Conservation (phyloP, 2,113 vertebrate genomes). For the Semnornis frantzii region DNA sequence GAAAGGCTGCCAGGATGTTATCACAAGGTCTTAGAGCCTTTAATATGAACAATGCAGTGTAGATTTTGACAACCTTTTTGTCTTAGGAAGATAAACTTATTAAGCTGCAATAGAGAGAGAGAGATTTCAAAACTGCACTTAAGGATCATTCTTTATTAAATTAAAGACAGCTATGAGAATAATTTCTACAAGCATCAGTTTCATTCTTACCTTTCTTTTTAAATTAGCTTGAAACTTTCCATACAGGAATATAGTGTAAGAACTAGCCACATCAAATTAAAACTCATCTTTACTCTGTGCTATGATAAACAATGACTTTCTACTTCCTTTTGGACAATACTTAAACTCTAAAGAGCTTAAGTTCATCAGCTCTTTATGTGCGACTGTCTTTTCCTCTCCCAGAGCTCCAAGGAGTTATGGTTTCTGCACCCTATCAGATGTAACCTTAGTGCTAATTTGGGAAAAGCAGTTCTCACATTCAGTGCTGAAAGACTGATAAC, state of each 20-base stretch:
- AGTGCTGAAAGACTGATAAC: conserved; percentile 73
- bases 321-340: background rate
- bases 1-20: conserved; percentile 35
- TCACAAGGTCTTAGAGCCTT: background rate
- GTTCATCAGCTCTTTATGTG: background rate
- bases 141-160: background rate
- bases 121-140: background rate
- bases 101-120: background rate
- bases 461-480: conserved; percentile 72
- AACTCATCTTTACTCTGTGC: background rate
- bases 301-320: conserved; percentile 5
- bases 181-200: background rate
- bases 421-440: conserved; percentile 67
- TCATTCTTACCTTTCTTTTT: background rate
- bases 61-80: conserved; percentile 24
- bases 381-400: background rate
- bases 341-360: background rate
- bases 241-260: background rate
- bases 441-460: conserved; percentile 70
- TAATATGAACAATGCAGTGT: background rate
- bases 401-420: background rate
- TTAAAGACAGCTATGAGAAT: background rate
- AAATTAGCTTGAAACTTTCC: background rate
- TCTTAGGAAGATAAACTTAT: background rate
- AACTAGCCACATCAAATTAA: background rate